Evolutionary conservation across 2,888 invertebrate species (phyloP).

Genomic region (Meliscaeva auricollis): DNA sequence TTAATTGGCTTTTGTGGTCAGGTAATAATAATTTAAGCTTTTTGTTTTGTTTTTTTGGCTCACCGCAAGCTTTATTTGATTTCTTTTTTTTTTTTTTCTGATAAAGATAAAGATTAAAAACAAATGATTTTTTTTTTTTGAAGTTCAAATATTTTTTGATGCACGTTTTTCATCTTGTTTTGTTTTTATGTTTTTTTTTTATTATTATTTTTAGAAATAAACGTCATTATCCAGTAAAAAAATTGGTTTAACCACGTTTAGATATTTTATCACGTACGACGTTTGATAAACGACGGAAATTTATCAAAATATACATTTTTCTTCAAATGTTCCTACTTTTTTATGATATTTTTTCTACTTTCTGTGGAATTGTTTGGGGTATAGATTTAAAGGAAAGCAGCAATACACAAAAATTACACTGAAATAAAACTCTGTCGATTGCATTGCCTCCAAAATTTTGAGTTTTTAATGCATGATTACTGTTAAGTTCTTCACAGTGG

Average conservation of each 20-base stretch:
- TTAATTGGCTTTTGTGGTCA: constrained; percentile 35
- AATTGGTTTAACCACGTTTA: neutral
- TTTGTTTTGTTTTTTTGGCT: neutral
- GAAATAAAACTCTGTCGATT: no score
- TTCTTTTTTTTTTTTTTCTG: constrained; percentile 5
- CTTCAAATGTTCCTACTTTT: no score
- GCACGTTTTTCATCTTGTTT: neutral
- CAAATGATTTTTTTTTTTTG: neutral
- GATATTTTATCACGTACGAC: neutral
- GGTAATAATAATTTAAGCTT: constrained; percentile 12
- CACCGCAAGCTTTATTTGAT: constrained; percentile 15
- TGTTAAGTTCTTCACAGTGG: no score
- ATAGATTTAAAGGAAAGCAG: no score
- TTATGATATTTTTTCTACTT: no score
- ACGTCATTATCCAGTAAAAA: neutral
- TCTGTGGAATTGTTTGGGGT: no score
- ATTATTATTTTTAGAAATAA: neutral
- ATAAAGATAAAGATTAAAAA: constrained; percentile 7
- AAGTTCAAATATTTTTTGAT: constrained; percentile 19
- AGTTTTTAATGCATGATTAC: no score
- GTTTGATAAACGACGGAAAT: neutral
- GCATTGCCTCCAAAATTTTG: no score
- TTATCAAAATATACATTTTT: no score
- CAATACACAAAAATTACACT: no score
- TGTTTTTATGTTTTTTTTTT: no score